Conservation (phyloP, 2,888 invertebrate genomes). For the Polyommatus iphigenia region DNA sequence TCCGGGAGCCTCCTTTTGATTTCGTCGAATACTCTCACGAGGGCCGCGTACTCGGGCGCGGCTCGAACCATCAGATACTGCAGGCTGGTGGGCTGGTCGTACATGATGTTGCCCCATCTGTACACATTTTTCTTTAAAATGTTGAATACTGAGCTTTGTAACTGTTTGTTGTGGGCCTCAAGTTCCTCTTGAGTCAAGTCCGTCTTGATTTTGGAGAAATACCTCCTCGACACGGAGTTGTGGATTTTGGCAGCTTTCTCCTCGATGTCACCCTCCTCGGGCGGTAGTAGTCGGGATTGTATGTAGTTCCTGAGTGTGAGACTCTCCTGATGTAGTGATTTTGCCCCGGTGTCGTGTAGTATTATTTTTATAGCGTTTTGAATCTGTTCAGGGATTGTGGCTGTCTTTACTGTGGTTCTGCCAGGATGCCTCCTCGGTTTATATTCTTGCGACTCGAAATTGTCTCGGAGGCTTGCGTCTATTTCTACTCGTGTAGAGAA, state of each 20-base stretch:
- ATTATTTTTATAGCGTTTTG: constrained; percentile 77
- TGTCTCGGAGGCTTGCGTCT: constrained; percentile 70
- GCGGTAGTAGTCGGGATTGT: constrained; percentile 82
- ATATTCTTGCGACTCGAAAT: constrained; percentile 72
- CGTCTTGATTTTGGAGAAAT: constrained; percentile 50
- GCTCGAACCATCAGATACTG: constrained; percentile 87
- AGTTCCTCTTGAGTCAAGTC: constrained; percentile 59
- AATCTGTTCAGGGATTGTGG: constrained; percentile 82
- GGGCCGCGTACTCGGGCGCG: constrained; percentile 87
- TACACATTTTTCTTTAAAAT: constrained; percentile 82
- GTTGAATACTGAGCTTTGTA: constrained; percentile 77
- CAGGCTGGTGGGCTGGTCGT: constrained; percentile 82
- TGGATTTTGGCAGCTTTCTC: constrained; percentile 67
- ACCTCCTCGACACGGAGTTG: constrained; percentile 58
- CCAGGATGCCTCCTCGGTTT: constrained; percentile 89
- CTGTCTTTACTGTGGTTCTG: constrained; percentile 73
- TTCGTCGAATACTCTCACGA: constrained; percentile 86
- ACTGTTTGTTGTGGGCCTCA: constrained; percentile 63
- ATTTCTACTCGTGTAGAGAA: constrained; percentile 71
- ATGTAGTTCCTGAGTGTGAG: constrained; percentile 81
- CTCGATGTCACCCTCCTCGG: constrained; percentile 78
- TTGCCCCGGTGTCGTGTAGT: constrained; percentile 80
- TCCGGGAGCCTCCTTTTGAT: constrained; percentile 82
- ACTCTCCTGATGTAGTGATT: constrained; percentile 77
- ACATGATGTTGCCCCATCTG: constrained; percentile 87